Percentiles rank a stretch among this genome's conserved stretches.
Conservation (phyloP, 2,888 invertebrate species). For the Ganaspis brasiliensis region DNA sequence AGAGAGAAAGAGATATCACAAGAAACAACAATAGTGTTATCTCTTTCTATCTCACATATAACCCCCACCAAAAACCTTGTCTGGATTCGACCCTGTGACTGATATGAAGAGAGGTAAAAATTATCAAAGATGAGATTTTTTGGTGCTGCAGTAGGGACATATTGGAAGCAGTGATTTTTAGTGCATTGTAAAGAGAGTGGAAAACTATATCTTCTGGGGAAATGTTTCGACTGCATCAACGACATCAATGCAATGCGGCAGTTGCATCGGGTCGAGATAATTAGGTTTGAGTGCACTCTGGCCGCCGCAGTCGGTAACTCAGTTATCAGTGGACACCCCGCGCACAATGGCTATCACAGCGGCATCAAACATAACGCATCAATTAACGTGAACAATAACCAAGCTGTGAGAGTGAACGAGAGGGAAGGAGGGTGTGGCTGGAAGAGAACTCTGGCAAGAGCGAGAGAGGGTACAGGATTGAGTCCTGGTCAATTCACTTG, state of each 20-base stretch:
- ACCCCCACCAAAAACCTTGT: too few relatives aligned
- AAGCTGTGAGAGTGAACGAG: conserved; percentile 66
- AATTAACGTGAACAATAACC: conserved; percentile 81
- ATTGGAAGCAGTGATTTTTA: neutral
- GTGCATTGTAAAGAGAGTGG: conserved; percentile 20
- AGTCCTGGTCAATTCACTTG: conserved; percentile 18
- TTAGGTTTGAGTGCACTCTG: conserved; percentile 81
- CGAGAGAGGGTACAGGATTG: conserved; percentile 18
- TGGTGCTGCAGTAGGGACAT: too few relatives aligned
- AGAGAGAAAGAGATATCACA: too few relatives aligned
- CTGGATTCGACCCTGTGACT: too few relatives aligned
- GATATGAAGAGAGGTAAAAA: too few relatives aligned
- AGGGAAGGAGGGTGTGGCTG: conserved; percentile 24
- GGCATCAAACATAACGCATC: conserved; percentile 81
- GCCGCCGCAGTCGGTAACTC: conserved; percentile 80
- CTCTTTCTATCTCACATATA: too few relatives aligned
- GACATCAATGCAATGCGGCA: conserved; percentile 77
- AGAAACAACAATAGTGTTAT: too few relatives aligned
- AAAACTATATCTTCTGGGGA: conserved; percentile 49
- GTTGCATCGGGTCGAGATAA: conserved; percentile 80
- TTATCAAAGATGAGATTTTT: too few relatives aligned
- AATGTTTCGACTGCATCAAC: conserved; percentile 52
- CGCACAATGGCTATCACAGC: conserved; percentile 80
- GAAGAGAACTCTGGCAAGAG: neutral
- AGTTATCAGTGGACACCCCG: conserved; percentile 81